Base-by-base conservation (phyloP, 2,888 invertebrate species). In the Acrobasis suavella region DNA sequence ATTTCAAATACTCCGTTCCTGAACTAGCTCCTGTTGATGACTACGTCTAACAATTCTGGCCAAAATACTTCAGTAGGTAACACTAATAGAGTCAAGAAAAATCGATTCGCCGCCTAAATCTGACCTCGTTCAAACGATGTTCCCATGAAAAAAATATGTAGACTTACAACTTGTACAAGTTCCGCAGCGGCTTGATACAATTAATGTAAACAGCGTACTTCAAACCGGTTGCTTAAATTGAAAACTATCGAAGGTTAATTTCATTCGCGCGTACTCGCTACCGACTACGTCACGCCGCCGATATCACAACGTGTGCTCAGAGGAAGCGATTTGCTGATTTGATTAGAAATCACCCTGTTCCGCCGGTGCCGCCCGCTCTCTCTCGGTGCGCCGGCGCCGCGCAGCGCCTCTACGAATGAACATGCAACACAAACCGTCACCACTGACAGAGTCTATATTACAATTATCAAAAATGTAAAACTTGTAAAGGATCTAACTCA, bases 241-340 rank as follows among this genome's bases (percentile, higher is more conserved):
- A 49, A 58, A 58, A 32, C 58, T 50, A 58, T 58, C 58, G 58
- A 49, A 49, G 49, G 58, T 50, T 58, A 49, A 46, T 58, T 49
- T 46, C 15, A 58, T 58, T 58, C n/a, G 58, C 32, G 55, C 55
- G 55, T 55, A 55, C 55, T 16, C 55, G 55, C 55, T 55, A 52
- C 32, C 16, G 39, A 10, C 16, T 12, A 16, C 55, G 55, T 55
- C 55, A 39, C 55, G n/a, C 37, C 16, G 15, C 52, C 9, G 39
- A 55, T 55, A 39, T 16, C n/a, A 39, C 15, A 55, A 38, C 12
- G 15, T n/a, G 54, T 9, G 39, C 16, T 55, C 37, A 16, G 39
- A 55, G 55, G 55, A 55, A 55, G 55, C 39, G 12, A 39, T 39
- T 16, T n/a, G 38, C 39, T 55, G 55, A 39, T 39, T 55, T 38